These are phyloP conservation scores for Helobdella robusta DNA, from an alignment of 2,888 invertebrate genomes.

Conservation along the genomic window DNA sequence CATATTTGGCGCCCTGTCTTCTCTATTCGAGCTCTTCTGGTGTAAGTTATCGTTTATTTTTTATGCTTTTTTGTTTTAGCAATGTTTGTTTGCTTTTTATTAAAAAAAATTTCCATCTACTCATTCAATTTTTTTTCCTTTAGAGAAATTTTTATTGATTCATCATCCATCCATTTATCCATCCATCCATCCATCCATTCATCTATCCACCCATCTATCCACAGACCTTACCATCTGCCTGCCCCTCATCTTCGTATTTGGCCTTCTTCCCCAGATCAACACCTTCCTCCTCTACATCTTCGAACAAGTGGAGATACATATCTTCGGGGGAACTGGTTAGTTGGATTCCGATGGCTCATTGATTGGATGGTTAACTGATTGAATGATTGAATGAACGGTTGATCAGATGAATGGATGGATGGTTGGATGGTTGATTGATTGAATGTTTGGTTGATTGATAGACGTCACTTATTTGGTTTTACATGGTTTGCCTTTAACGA, in stretches of 20 bases:
- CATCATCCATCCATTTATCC: no score
- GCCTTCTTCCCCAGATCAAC: constrained; percentile 88
- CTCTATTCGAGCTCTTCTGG: constrained; percentile 65
- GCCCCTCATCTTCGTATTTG: constrained; percentile 85
- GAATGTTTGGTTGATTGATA: background rate
- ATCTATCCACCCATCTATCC: background rate
- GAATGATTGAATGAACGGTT: no score
- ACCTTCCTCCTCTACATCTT: constrained; percentile 91
- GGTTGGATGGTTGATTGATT: no score
- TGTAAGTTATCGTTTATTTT: constrained; percentile 38
- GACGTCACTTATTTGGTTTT: background rate
- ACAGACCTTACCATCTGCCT: constrained; percentile 72
- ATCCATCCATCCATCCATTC: no score
- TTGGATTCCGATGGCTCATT: no score
- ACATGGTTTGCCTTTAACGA: background rate
- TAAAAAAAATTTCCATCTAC: background rate
- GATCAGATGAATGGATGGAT: no score
- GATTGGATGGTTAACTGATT: no score
- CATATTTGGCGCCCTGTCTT: constrained; percentile 58
- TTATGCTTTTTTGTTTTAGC: no score
- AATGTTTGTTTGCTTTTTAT: no score
- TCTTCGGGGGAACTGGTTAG: constrained; percentile 63
- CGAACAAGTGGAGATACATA: constrained; percentile 66
- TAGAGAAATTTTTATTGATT: background rate
- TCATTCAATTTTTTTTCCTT: background rate